A percentile compares a stretch with the other conserved stretches of the same genome.
Conservation (phyloP, 2,888 invertebrate genomes). For the Athalia circularis region DNA sequence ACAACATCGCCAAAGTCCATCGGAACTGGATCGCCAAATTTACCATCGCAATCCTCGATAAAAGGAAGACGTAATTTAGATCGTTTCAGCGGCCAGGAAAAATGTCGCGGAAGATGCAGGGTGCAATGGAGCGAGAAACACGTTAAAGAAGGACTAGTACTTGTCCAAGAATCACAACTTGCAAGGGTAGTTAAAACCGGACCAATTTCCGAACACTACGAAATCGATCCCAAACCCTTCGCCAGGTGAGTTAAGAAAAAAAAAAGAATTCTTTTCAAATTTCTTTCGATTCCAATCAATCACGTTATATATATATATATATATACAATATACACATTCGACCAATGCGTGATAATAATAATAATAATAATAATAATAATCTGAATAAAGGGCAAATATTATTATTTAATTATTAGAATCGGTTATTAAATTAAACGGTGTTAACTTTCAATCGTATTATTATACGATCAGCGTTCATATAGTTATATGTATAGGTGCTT, state of each 20-base stretch:
- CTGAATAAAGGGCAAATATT: background rate
- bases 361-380: no score
- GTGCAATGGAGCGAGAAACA: conserved; percentile 75
- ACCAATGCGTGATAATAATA: no score
- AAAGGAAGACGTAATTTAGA: conserved; percentile 55
- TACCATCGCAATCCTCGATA: conserved; percentile 53
- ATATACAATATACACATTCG: no score
- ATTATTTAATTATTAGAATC: background rate
- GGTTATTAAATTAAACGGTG: background rate
- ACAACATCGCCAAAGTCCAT: conserved; percentile 50
- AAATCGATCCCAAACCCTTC: conserved; percentile 75
- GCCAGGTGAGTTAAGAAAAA: conserved; percentile 72
- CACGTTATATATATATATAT: no score
- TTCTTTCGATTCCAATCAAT: background rate
- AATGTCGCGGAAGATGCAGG: conserved; percentile 69
- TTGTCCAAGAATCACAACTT: conserved; percentile 74
- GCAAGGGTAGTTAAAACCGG: conserved; percentile 75
- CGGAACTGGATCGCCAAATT: background rate
- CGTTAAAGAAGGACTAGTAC: conserved; percentile 74
- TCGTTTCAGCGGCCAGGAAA: conserved; percentile 47
- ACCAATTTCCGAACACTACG: conserved; percentile 76
- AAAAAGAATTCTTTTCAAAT: no score
- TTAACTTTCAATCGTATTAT: no score
- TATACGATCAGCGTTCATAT: no score
- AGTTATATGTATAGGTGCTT: no score